Base-by-base conservation (phyloP, 2,888 invertebrate species). In the Brachyopa scutellaris region DNA sequence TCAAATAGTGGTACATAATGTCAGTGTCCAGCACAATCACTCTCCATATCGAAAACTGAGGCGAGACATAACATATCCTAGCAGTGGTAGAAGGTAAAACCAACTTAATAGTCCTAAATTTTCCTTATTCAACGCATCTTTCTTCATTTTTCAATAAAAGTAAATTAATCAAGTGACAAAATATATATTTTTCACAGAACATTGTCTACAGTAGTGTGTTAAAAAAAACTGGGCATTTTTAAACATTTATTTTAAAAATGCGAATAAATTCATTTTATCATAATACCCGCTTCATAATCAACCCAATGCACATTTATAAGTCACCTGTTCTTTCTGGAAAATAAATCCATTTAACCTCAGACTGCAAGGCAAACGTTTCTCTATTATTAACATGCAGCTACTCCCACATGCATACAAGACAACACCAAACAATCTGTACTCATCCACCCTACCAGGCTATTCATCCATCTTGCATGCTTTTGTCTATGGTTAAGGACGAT, bases 391-490 rank as follows among this genome's bases (percentile, higher is more conserved):
- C 26, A 26, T 38, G 17, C 19, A 33, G 29, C 42, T 42, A 42
- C 33, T 33, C 51, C 33, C n/a, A n/a, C 33, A 55, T 45, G 42
- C 9, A 55, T 59, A 51, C n/a, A 21, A 13, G 19, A 21, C 55
- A 67, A 53, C 42, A 36, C 64, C 49, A 45, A 45, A 57, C 76
- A 80, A 76, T 76, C 80, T 51, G 67, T 29, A 67, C 40, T 67
- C 38, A 80, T 80, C 80, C 76, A 51, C 64, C 36, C 11, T 36
- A 33, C 57, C 17, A 21, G 6, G 57, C 76, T 76, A 80, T 62
- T 80, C 76, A 76, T 80, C 45, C 51, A 76, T 76, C 57, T 62
- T 76, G 49, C 36, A 76, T 74, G 74, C 67, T 45, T 64, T 59
- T 73, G 66, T 55, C 31, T 74, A 61, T 29, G 40, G 29, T 42